Evolutionary conservation across 2,888 invertebrate genomes (phyloP).

Genomic region (Andrena praecox): DNA sequence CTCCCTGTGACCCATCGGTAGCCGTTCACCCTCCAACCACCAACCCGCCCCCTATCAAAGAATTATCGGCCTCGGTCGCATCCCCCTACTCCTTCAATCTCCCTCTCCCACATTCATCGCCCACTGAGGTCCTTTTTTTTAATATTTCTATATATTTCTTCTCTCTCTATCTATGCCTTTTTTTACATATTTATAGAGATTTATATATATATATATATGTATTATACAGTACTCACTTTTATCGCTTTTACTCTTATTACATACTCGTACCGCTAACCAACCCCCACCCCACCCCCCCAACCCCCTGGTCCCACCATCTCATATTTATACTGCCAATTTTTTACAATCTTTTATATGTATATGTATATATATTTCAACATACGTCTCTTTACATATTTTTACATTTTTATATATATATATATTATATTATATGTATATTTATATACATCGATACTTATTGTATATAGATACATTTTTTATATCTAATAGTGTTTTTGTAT

Average conservation of each 20-base stretch:
- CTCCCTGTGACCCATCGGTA: background rate
- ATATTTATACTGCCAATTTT: constrained; percentile 63
- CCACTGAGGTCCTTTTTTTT: constrained; percentile 45
- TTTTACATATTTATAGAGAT: constrained; percentile 61
- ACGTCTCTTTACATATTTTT: constrained; percentile 71
- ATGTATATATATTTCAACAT: constrained; percentile 46
- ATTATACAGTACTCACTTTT: constrained; percentile 61
- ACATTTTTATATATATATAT: constrained; percentile 66
- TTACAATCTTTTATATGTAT: constrained; percentile 63
- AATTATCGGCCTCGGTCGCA: constrained; percentile 56
- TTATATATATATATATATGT: constrained; percentile 62
- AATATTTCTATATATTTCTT: constrained; percentile 58
- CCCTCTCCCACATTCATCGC: constrained; percentile 6
- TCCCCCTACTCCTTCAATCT: constrained; percentile 14
- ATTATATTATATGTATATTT: constrained; percentile 66
- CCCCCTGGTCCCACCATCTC: constrained; percentile 33
- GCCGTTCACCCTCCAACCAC: background rate
- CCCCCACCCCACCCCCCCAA: background rate
- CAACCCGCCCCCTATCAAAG: constrained; percentile 20
- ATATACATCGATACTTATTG: constrained; percentile 50
- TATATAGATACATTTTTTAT: constrained; percentile 56
- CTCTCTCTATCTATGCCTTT: constrained; percentile 57
- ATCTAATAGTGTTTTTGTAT: constrained; percentile 66
- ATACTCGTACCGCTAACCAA: constrained; percentile 65
- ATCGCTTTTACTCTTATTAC: constrained; percentile 70